Base-by-base conservation (phyloP, 2,113 vertebrate species). In the Stegastes partitus region DNA sequence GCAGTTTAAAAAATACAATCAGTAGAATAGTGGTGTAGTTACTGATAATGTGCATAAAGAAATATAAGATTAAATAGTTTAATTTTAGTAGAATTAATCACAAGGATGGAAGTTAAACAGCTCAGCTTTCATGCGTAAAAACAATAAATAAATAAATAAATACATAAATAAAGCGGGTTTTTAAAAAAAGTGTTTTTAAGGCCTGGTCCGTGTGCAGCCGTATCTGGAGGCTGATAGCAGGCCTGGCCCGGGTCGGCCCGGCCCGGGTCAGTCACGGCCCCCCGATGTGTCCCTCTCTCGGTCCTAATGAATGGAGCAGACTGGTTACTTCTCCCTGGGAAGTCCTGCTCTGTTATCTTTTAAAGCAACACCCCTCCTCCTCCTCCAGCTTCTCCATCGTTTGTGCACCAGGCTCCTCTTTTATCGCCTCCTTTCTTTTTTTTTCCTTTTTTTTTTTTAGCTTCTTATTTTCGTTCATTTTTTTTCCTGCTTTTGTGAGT, bases 341-440 rank as follows among this genome's bases (percentile, higher is more conserved):
- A 89, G 84, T 93, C 94, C 47, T 86, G 83, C 91, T 94, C 82
- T 96, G 96, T 92, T 92, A 84, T 90, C 90, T 89, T 87, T 92
- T n/a, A 81, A 85, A 64, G 57, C 66, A 34, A 44, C 19, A 21
- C 31, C 47, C 19, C 37, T 57, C 42, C 21, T 16, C 28, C 15
- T 34, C 22, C 54, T 6, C 58, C 42, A 25, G 44, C n/a, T 19
- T 34, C 72, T 51, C 47, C 25, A 16, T 70, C 14, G 39, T 42
- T 42, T 42, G 12, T 42, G 31, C 42, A 25, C 25, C 8, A 42
- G 14, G 12, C 12, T 42, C 39, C 12, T 42, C 39, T 42, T 51
- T 39, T 51, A 7, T 34, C 55, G 47, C 18, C 55, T 23, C 47
- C 9, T 47, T 49, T 49, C 2, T 25, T 28, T 12, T 53, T 54